Base-by-base conservation (phyloP, 2,888 invertebrate species). In the Mythimna pallens region DNA sequence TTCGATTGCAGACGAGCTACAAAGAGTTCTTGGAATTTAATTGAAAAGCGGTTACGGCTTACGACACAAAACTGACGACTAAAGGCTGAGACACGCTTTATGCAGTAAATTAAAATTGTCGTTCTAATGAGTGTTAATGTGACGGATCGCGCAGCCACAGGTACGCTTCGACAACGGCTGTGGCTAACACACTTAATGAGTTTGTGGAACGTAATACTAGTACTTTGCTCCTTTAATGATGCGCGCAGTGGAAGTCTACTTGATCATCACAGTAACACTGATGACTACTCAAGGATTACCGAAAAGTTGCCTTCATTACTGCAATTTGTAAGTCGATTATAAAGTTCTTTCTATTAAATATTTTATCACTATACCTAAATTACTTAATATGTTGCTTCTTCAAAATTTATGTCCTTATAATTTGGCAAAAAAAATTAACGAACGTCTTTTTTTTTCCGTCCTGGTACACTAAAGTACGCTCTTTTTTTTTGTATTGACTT, bases 81-180 rank as follows among this genome's bases (percentile, higher is more conserved):
- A 71, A 73, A 58, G 68, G 65, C 80, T 80, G 78, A 80, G 68
- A 65, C 68, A 73, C 79, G 63, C 63, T 75, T 57, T 78, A 54
- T 73, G 70, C 63, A 78, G 71, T 72, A 76, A 85, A 88, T 87
- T 87, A 81, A 84, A 83, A 83, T 84, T 84, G 84, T 84, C 78
- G 80, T 80, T 80, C 66, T 81, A 84, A 80, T 87, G 83, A 84
- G 80, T 81, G 72, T 73, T 77, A 83, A 80, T 75, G 86, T 85
- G 83, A 86, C 83, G 83, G 86, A 86, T 86, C 76, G 82, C 54
- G 70, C 73, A 58, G 83, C 78, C 77, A 83, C 83, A 82, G 86
- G 80, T 76, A 84, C 84, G 87, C 80, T 86, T 80, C 70, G 65
- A 72, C 78, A 73, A 77, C 55, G 54, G 68, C 82, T 76, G 80